phyloP scores from a whole-genome alignment of 2,797 vertebrate species.

The Staurois parvus region DNA sequence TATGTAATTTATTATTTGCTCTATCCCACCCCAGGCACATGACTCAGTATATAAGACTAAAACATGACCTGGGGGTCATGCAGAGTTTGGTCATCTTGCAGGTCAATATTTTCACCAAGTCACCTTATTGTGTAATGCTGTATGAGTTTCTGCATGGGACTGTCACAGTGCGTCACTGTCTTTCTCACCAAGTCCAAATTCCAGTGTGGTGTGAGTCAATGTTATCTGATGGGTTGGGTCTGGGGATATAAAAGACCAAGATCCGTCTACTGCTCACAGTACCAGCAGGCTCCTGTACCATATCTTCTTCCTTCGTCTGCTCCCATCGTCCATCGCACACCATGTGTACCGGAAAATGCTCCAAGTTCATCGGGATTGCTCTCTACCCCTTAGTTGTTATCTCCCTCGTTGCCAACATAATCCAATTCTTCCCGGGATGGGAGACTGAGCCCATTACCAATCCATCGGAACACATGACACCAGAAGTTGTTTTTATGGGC shows the following conservation, averaged over 20 bases:
- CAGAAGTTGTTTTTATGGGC: conserved; percentile 77
- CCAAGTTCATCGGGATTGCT: conserved; percentile 71
- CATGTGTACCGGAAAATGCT: conserved; percentile 78
- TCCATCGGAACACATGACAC: conserved; percentile 58
- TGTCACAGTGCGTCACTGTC: neutral
- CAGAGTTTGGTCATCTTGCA: neutral
- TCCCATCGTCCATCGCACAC: neutral
- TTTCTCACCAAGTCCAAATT: conserved; percentile 50
- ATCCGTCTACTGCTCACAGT: neutral
- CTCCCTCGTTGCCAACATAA: conserved; percentile 75
- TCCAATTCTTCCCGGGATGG: conserved; percentile 78
- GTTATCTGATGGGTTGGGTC: conserved; percentile 46
- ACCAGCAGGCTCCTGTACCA: neutral
- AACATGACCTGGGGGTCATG: neutral
- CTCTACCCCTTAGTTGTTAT: conserved; percentile 73
- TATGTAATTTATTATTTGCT: neutral
- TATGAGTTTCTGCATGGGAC: neutral
- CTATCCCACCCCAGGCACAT: no score
- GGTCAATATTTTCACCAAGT: neutral
- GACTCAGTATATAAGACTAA: no score
- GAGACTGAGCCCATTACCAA: conserved; percentile 36
- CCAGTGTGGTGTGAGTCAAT: conserved; percentile 24
- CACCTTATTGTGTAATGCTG: neutral
- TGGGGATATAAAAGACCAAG: conserved; percentile 20
- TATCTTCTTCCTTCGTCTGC: neutral